Conservation (phyloP, 1,140 invertebrate genomes). For the Drosophila burlai region DNA sequence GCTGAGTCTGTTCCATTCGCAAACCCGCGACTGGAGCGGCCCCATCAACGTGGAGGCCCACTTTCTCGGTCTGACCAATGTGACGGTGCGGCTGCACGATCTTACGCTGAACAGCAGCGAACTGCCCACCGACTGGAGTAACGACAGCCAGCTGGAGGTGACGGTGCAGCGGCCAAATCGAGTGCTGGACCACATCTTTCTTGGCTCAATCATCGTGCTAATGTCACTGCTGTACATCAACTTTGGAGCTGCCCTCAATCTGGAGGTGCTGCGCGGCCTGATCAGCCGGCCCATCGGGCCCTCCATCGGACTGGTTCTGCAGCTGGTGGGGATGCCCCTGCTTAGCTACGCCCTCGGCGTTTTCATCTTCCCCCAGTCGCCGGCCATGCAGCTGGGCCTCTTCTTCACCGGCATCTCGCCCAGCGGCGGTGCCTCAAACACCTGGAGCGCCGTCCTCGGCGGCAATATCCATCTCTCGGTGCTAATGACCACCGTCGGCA, state of each 20-base stretch:
- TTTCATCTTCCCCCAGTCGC: constrained; percentile 89
- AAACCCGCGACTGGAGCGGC: constrained; percentile 56
- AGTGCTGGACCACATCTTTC: constrained; percentile 91
- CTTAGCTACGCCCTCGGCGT: constrained; percentile 92
- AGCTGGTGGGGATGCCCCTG: constrained; percentile 96
- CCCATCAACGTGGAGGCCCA: constrained; percentile 42
- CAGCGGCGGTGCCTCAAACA: constrained; percentile 97
- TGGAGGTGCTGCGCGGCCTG: constrained; percentile 89
- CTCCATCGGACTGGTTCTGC: constrained; percentile 92
- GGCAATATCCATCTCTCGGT: constrained; percentile 96
- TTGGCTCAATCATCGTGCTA: constrained; percentile 90
- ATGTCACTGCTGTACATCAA: constrained; percentile 96
- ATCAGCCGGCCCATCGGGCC: constrained; percentile 92
- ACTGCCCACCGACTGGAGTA: constrained; percentile 36
- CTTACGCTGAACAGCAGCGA: constrained; percentile 25
- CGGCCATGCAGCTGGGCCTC: constrained; percentile 92
- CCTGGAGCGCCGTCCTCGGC: constrained; percentile 95
- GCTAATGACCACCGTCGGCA: constrained; percentile 96
- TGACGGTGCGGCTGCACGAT: constrained; percentile 58
- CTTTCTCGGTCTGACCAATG: constrained; percentile 65
- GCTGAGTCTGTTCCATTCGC: constrained; percentile 16
- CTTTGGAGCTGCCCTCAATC: constrained; percentile 96
- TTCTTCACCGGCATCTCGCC: constrained; percentile 97
- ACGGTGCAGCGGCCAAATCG: constrained; percentile 88
- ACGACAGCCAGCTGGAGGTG: constrained; percentile 78